phyloP scores from a whole-genome alignment of 35 echinoderm and acorn worm genomes.

The Strongylocentrotus purpuratus region DNA sequence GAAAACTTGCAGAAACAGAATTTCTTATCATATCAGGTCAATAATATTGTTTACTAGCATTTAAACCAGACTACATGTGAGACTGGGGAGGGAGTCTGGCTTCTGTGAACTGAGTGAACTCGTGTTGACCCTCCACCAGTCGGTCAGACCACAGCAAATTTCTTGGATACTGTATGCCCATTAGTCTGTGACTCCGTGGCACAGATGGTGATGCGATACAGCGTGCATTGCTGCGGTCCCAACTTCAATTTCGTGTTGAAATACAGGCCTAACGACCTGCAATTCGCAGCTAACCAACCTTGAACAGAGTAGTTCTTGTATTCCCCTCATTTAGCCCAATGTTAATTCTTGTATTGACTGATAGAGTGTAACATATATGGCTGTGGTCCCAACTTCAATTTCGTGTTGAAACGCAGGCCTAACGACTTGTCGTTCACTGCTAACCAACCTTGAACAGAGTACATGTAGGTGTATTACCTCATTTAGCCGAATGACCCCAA shows the following conservation, averaged over 20 bases:
- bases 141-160: neutral
- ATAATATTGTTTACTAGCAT: neutral
- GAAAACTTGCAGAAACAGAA: neutral
- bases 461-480: neutral
- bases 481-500: no score
- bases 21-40: neutral
- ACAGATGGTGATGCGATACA: conserved; percentile 37
- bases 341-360: neutral
- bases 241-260: neutral
- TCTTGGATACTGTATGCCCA: neutral
- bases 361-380: neutral
- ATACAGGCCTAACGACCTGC: neutral
- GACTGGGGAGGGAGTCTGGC: neutral
- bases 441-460: neutral
- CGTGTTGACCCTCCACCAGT: neutral
- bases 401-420: neutral
- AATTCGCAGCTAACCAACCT: neutral
- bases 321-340: no score
- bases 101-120: neutral
- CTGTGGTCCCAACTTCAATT: neutral
- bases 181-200: neutral
- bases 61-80: neutral
- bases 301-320: neutral
- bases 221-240: neutral
- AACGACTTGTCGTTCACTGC: neutral